These are phyloP conservation scores for Smutsia gigantea DNA, from an alignment of 2,797 vertebrate genomes.

Conservation along the genomic window DNA sequence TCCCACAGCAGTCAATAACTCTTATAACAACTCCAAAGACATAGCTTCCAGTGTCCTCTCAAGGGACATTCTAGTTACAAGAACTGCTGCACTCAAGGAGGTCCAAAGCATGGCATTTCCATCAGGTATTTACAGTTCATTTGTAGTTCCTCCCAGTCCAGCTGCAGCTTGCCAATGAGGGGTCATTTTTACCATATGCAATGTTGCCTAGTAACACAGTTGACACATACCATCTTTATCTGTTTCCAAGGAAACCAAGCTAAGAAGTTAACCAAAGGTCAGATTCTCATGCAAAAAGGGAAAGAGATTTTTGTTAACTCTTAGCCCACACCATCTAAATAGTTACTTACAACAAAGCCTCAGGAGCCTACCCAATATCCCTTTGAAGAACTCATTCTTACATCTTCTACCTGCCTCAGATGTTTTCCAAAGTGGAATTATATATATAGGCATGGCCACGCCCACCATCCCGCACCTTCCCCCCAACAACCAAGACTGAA, in stretches of 20 bases:
- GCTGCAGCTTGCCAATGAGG: neutral
- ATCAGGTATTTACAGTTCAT: constrained; percentile 4
- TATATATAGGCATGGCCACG: neutral
- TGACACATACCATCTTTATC: constrained; percentile 76
- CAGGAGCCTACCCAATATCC: neutral
- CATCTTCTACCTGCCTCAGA: neutral
- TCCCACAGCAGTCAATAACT: neutral
- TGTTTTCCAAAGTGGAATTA: neutral
- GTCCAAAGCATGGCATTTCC: neutral
- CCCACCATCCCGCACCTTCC: neutral
- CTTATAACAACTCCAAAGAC: neutral
- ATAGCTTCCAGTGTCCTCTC: neutral
- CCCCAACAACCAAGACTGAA: neutral
- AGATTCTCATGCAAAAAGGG: constrained; percentile 63
- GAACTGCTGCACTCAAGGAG: neutral
- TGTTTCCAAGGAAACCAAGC: constrained; percentile 71
- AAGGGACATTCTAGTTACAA: neutral
- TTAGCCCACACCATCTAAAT: constrained; percentile 24
- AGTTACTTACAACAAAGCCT: neutral
- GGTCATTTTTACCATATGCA: constrained; percentile 62
- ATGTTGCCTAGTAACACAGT: constrained; percentile 67
- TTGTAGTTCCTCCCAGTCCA: neutral
- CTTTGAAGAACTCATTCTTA: neutral
- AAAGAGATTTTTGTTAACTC: constrained; percentile 60
- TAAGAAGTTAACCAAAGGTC: constrained; percentile 74